Percentiles rank a stretch among this genome's conserved stretches.
phyloP scores from a whole-genome alignment of 2,113 vertebrate species.

The Poecilia latipinna region DNA sequence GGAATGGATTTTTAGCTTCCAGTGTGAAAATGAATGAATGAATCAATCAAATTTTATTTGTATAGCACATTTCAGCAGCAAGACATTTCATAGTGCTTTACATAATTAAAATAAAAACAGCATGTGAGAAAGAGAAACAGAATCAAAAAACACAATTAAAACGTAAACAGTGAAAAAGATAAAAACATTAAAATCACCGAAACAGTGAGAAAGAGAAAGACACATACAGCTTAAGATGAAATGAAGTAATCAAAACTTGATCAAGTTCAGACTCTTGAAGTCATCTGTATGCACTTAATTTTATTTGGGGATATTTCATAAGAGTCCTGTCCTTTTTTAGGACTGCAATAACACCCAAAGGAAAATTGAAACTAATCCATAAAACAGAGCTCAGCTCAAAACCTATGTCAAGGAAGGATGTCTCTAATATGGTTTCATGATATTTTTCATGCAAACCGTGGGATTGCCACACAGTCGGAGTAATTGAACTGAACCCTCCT shows the following conservation, averaged over 20 bases:
- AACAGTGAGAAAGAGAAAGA: too few species aligned
- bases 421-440: constrained; percentile 12
- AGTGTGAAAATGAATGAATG: background rate
- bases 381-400: constrained; percentile 20
- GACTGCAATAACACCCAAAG: background rate
- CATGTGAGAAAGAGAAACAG: too few species aligned
- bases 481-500: constrained; percentile 56
- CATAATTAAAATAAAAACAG: too few species aligned
- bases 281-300: too few species aligned
- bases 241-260: background rate
- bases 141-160: too few species aligned
- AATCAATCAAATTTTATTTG: too few species aligned
- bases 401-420: background rate
- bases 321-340: background rate
- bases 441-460: constrained; percentile 43
- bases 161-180: too few species aligned
- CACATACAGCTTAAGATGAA: background rate
- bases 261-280: background rate
- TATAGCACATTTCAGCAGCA: too few species aligned
- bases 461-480: constrained; percentile 43
- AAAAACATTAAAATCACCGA: too few species aligned
- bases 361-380: constrained; percentile 17
- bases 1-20: background rate
- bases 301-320: too few species aligned
- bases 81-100: too few species aligned